Base-by-base conservation (phyloP, 2,113 vertebrate genomes). In the Hepsetus odoe region DNA sequence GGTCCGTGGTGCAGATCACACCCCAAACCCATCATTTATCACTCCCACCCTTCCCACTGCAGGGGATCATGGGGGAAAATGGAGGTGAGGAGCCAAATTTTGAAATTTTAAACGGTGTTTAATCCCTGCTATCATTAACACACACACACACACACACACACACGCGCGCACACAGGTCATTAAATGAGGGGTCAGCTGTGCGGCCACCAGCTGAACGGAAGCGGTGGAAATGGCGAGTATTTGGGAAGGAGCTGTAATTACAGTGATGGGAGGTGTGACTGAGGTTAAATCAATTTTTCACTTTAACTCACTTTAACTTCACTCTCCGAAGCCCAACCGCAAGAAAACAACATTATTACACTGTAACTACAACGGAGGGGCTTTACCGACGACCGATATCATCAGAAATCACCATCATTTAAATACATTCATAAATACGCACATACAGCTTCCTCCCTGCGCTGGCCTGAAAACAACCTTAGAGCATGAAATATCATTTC, bases 1-100 rank as follows among this genome's bases (percentile, higher is more conserved):
- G 70, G 67, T 4, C 18, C 80, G 53, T 42, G 49, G 86, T 71
- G 76, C 73, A 84, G 86, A 88, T 87, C 82, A 88, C 87, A 83
- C 86, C 88, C 89, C 84, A 83, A 80, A 90, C 86, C 90, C 90
- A 90, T 90, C 86, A 90, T 90, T 93, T 92, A 88, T 90, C 90
- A 92, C 92, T 91, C 90, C 80, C 76, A 59, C 83, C 83, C 14
- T 85, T 85, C 85, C 90, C 33, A n/a, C 68, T 32, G 14, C 33
- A 85, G 86, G 87, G 86, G 88, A 89, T 89, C 80, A 81, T 2
- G 4, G 18, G 20, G 46, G 46, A 49, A 49, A 11, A 49, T 49
- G 11, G 12, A 5, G 46, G 46, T 20, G 46, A 49, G 18, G 18
- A 49, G 14, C 85, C 84, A 76, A 86, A 86, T 86, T 87, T 85